Evolutionary conservation across 2,797 vertebrate species (phyloP).

Genomic region (Enteromius thamalakanensis): DNA sequence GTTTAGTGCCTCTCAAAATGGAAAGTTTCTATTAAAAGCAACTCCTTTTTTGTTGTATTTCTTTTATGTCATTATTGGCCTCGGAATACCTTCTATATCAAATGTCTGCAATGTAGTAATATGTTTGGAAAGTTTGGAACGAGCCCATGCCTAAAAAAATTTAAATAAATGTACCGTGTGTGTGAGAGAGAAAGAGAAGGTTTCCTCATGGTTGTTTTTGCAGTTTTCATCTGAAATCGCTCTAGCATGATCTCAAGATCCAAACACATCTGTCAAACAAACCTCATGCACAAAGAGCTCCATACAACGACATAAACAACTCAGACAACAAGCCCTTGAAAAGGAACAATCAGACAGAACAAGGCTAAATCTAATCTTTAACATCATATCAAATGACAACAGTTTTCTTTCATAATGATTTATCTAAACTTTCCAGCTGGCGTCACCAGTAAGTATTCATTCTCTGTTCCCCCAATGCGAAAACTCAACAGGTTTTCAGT

Average conservation of each 20-base stretch:
- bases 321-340: neutral
- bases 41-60: neutral
- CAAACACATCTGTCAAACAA: slow-evolving; percentile 20
- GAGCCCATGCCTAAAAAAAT: neutral
- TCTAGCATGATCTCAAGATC: slow-evolving; percentile 25
- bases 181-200: neutral
- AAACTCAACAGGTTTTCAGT: neutral
- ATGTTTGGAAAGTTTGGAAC: slow-evolving; percentile 10
- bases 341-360: neutral
- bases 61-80: slow-evolving; percentile 16
- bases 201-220: neutral
- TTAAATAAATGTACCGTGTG: slow-evolving; percentile 5
- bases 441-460: neutral
- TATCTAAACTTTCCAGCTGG: neutral
- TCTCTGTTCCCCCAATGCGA: neutral
- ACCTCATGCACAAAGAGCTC: slow-evolving; percentile 7
- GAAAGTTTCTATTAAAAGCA: slow-evolving; percentile 36
- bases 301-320: slow-evolving; percentile 21
- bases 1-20: neutral
- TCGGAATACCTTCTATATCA: slow-evolving; percentile 32
- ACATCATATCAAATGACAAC: neutral
- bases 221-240: slow-evolving; percentile 14
- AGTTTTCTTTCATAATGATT: neutral
- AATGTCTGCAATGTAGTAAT: slow-evolving; percentile 36
- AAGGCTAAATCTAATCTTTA: neutral